Evolutionary conservation across 2,113 vertebrate genomes (phyloP).

Genomic region (Salvelinus namaycush): DNA sequence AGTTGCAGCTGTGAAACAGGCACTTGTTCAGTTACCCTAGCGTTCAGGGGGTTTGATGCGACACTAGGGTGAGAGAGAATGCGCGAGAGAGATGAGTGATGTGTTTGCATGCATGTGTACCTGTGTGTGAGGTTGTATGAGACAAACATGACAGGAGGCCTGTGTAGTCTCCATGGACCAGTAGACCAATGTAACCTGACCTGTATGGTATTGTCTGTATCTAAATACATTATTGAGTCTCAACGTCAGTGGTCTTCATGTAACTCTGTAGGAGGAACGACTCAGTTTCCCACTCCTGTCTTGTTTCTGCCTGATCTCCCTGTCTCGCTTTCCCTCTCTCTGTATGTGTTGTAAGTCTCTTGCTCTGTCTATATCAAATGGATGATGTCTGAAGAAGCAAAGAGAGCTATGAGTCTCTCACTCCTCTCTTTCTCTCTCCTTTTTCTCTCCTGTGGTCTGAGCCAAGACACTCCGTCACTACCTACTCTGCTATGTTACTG

Average conservation of each 20-base stretch:
- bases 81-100: too few relatives aligned
- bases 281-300: background rate
- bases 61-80: background rate
- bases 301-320: too few relatives aligned
- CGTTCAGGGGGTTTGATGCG: conserved; percentile 1
- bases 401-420: too few relatives aligned
- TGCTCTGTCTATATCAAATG: too few relatives aligned
- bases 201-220: background rate
- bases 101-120: too few relatives aligned
- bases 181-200: background rate
- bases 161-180: background rate
- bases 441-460: background rate
- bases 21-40: conserved; percentile 37
- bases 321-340: too few relatives aligned
- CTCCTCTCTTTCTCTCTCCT: too few relatives aligned
- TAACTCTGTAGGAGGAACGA: background rate
- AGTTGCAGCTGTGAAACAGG: conserved; percentile 46
- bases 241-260: background rate
- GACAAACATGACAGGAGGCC: background rate
- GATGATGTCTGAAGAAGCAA: too few relatives aligned
- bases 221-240: conserved; percentile 2
- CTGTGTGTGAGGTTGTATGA: conserved; percentile 3
- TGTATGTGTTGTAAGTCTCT: too few relatives aligned
- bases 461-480: background rate
- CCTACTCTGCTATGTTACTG: background rate